phyloP scores from a whole-genome alignment of 2,888 invertebrate species.

The Podotricha telesiphe region DNA sequence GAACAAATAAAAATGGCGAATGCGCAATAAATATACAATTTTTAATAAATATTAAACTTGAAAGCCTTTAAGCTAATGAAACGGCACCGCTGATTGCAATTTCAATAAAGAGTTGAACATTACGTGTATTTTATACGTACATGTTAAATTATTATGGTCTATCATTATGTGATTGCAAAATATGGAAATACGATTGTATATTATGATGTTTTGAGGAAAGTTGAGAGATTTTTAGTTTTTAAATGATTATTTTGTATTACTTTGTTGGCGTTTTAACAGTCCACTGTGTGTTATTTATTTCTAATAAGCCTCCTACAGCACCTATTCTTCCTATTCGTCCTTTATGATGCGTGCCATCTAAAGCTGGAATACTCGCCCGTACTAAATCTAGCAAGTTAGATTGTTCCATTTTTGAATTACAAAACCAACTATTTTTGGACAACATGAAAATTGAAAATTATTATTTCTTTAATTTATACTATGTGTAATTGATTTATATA shows the following conservation, averaged over 20 bases:
- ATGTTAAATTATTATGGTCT: background rate
- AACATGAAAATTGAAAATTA: too few species aligned
- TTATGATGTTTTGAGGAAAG: background rate
- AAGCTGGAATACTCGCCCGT: constrained; percentile 83
- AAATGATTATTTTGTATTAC: background rate
- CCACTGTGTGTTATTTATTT: constrained; percentile 57
- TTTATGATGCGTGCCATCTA: constrained; percentile 89
- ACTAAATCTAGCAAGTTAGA: constrained; percentile 53
- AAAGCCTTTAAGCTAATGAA: background rate
- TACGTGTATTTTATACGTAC: background rate
- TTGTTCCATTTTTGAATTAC: constrained; percentile 33
- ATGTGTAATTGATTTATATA: too few species aligned
- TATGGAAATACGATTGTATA: background rate
- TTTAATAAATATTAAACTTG: background rate
- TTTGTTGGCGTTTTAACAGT: too few species aligned
- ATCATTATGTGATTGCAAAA: background rate
- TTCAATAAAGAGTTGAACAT: background rate
- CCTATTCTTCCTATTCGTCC: constrained; percentile 96
- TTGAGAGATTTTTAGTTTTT: background rate
- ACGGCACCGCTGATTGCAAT: background rate
- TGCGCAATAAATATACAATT: background rate
- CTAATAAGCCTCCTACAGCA: constrained; percentile 96
- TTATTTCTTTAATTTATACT: too few species aligned
- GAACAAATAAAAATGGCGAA: constrained; percentile 1
- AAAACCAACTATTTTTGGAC: too few species aligned